Conservation (phyloP, 1,140 invertebrate species). For the Odontomachus brunneus region DNA sequence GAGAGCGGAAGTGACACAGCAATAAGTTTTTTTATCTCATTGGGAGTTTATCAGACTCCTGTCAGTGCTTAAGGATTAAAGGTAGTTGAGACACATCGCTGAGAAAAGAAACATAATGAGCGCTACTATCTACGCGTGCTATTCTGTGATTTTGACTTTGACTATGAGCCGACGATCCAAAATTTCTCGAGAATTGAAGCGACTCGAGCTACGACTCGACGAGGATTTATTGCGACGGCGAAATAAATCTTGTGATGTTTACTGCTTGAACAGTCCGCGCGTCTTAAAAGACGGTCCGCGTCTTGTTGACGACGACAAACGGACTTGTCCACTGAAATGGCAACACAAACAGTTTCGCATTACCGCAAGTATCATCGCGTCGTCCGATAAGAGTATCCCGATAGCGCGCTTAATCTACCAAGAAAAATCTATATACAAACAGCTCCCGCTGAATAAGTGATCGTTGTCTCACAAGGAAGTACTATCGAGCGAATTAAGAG, state of each 20-base stretch:
- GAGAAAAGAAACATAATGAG: neutral
- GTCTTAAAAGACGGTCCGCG: conserved; percentile 29
- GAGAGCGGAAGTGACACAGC: too few relatives aligned
- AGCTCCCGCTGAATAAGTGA: neutral
- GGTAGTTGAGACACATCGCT: neutral
- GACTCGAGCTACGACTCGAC: neutral
- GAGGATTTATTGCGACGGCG: neutral
- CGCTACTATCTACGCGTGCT: neutral
- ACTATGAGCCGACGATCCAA: neutral
- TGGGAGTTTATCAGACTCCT: too few relatives aligned
- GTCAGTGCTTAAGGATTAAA: too few relatives aligned
- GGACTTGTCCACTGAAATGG: conserved; percentile 29
- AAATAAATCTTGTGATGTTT: conserved; percentile 44
- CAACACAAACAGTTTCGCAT: conserved; percentile 17
- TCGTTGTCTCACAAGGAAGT: neutral
- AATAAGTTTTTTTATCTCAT: too few relatives aligned
- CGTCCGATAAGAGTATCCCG: neutral
- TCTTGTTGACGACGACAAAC: conserved; percentile 16
- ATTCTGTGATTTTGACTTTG: neutral
- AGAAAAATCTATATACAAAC: neutral
- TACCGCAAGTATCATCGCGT: neutral
- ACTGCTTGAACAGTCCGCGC: conserved; percentile 53
- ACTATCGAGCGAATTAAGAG: neutral
- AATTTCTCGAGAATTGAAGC: neutral
- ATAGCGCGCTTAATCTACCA: conserved; percentile 2